Conservation (phyloP, 2,797 vertebrate species). For the Catostomus latipinnis region DNA sequence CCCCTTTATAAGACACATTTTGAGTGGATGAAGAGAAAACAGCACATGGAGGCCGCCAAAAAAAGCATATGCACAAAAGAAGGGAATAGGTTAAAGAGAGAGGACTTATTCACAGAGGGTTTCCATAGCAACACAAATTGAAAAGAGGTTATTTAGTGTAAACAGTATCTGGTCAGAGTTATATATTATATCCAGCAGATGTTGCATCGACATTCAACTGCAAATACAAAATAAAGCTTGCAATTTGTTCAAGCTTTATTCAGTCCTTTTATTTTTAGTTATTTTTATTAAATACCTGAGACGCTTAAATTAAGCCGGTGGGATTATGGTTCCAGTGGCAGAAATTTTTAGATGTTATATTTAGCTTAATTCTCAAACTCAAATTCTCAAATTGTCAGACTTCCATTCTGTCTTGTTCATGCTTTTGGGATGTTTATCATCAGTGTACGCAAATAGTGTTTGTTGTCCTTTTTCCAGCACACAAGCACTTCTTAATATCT, state of each 20-base stretch:
- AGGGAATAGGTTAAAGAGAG: slow-evolving; percentile 46
- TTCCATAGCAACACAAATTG: slow-evolving; percentile 58
- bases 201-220: background rate
- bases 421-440: background rate
- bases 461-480: too few relatives aligned
- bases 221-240: background rate
- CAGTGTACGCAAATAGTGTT: background rate
- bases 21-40: slow-evolving; percentile 38
- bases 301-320: slow-evolving; percentile 28
- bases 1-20: slow-evolving; percentile 41
- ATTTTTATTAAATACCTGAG: slow-evolving; percentile 26
- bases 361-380: background rate
- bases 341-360: slow-evolving; percentile 26
- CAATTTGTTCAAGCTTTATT: slow-evolving; percentile 12
- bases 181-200: slow-evolving; percentile 26
- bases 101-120: slow-evolving; percentile 50
- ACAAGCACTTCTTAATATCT: too few relatives aligned
- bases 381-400: background rate
- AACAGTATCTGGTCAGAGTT: slow-evolving; percentile 47
- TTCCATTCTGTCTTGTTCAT: slow-evolving; percentile 3
- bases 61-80: slow-evolving; percentile 20
- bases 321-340: slow-evolving; percentile 10
- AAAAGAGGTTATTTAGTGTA: slow-evolving; percentile 54
- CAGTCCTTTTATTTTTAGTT: slow-evolving; percentile 5
- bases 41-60: slow-evolving; percentile 24